A percentile compares a stretch with the other conserved stretches of the same genome.
phyloP scores from a whole-genome alignment of 2,888 invertebrate genomes.

The Petrophora chlorosata region DNA sequence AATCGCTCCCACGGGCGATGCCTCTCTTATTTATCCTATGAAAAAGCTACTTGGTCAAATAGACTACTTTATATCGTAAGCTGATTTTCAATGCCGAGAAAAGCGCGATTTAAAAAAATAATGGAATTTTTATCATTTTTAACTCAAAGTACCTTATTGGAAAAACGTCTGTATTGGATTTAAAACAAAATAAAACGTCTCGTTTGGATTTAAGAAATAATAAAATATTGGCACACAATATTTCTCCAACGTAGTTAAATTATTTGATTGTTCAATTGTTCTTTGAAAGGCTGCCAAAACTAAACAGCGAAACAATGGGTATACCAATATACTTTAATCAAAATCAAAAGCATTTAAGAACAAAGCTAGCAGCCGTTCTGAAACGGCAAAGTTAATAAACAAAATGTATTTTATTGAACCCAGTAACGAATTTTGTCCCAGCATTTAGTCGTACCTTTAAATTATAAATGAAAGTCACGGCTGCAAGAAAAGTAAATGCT shows the following conservation, averaged over 20 bases:
- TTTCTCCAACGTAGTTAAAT: too few species aligned
- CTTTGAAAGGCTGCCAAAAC: not conserved
- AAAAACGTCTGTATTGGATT: too few species aligned
- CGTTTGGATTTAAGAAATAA: too few species aligned
- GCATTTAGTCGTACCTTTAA: constrained; percentile 45
- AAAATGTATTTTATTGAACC: constrained; percentile 28
- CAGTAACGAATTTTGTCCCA: constrained; percentile 26
- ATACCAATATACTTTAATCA: constrained; percentile 6
- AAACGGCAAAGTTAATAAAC: constrained; percentile 36
- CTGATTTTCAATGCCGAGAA: not conserved
- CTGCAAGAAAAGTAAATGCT: constrained; percentile 63
- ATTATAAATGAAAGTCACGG: constrained; percentile 60
- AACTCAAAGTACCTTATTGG: too few species aligned
- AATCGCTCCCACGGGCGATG: constrained; percentile 57
- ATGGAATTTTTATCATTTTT: too few species aligned
- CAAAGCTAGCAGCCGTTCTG: constrained; percentile 7
- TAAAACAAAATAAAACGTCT: too few species aligned
- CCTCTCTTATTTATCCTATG: constrained; percentile 48
- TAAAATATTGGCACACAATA: too few species aligned
- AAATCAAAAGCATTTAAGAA: constrained; percentile 7
- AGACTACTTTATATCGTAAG: constrained; percentile 33
- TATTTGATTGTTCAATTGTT: not conserved
- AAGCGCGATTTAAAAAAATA: constrained; percentile 4
- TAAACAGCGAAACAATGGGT: constrained; percentile 5
- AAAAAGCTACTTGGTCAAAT: constrained; percentile 45